Evolutionary conservation across 2,113 vertebrate genomes (phyloP), one percentile per base, ranked within the genome.

Genomic region (Protobothrops mucrosquamatus): DNA sequence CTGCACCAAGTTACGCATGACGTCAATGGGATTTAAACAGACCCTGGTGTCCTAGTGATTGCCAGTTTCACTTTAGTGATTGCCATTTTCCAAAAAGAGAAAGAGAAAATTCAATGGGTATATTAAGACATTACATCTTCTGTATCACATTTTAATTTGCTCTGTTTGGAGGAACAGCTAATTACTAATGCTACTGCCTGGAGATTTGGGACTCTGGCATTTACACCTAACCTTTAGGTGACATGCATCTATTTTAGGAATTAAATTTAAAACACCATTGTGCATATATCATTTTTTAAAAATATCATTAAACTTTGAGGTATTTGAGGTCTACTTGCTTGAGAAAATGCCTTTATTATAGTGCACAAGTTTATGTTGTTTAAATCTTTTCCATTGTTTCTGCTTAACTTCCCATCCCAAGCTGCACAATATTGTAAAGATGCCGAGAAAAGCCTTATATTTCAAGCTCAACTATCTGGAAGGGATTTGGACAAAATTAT

Each of bases 121-220:
- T 90, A 86, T 93, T 87, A 87, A 93, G 88, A 51, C 92, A 85
- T 52, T 92, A 29, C 87, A n/a, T 74, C 61, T 92, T 93, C 43
- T 39, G 29, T 90, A 61, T 48, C 81, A 64, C 81, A 90, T 90
- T 90, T 90, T 64, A 48, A 87, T 90, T 87, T 90, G 51, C 56
- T 86, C 74, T 93, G 46, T 86, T 90, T 93, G 74, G 92, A 90
- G 56, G 56, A 86, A 18, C 46, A 43, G 46, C 92, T 90, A 93
- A 93, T 93, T 87, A 87, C 74, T 85, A 54, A 56, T 29, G 46
- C 88, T 85, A 86, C 11, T 88, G 90, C 88, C 74, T 90, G 56
- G 74, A 90, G 74, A 93, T 90, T 90, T 93, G 89, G 81, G 92
- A 52, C 74, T 54, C n/a, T 93, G 88, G 81, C 92, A 93, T 93